Conservation (phyloP, 1,140 invertebrate genomes). For the Tribolium castaneum region DNA sequence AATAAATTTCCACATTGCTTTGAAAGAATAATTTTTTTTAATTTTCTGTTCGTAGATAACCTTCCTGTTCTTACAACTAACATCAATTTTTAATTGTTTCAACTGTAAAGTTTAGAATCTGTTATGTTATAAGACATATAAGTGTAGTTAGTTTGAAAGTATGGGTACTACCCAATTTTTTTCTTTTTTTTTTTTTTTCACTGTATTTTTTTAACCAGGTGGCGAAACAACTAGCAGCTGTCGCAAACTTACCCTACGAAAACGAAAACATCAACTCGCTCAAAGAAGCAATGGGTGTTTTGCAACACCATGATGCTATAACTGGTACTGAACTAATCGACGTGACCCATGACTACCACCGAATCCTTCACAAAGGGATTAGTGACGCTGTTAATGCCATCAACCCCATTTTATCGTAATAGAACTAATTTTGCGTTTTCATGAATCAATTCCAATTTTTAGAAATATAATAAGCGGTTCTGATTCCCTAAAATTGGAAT, state of each 20-base stretch:
- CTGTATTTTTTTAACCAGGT: conserved; percentile 66
- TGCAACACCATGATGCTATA: conserved; percentile 77
- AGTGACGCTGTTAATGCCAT: background rate
- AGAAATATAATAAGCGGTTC: conserved; percentile 17
- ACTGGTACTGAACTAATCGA: conserved; percentile 79
- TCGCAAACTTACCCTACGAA: conserved; percentile 48
- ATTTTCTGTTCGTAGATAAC: too few species aligned
- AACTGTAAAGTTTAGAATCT: too few species aligned
- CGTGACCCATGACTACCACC: conserved; percentile 78
- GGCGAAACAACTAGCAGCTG: conserved; percentile 62
- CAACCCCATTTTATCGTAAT: background rate
- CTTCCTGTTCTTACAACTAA: too few species aligned
- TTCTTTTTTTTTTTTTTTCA: background rate
- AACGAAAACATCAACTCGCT: conserved; percentile 44
- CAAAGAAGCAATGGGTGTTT: conserved; percentile 69
- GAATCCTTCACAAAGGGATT: conserved; percentile 72
- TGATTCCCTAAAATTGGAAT: background rate
- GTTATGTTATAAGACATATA: too few species aligned
- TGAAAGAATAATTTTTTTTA: too few species aligned
- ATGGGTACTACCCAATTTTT: conserved; percentile 49
- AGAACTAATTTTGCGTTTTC: background rate
- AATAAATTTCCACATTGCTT: too few species aligned
- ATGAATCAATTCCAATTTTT: background rate
- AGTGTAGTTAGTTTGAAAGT: too few species aligned
- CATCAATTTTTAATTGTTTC: too few species aligned